These are phyloP conservation scores for Lasiommata megera DNA, from an alignment of 2,888 invertebrate species.

Conservation along the genomic window DNA sequence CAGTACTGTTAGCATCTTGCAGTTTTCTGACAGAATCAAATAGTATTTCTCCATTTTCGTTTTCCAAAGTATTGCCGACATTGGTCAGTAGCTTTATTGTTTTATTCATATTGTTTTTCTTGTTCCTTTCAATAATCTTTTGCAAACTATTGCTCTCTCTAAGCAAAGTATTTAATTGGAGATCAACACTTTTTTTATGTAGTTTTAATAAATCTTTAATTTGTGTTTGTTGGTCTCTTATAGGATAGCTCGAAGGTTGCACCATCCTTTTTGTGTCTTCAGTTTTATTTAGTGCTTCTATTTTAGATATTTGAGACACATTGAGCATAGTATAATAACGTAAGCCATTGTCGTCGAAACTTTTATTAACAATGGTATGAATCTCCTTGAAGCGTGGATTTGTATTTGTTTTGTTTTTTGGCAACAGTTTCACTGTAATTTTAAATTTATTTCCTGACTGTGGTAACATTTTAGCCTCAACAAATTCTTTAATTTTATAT, in stretches of 20 bases:
- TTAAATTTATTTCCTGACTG: constrained; percentile 49
- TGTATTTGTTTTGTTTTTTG: constrained; percentile 50
- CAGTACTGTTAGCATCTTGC: constrained; percentile 13
- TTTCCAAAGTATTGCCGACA: neutral
- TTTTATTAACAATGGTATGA: constrained; percentile 67
- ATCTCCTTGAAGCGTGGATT: constrained; percentile 63
- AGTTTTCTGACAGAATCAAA: constrained; percentile 18
- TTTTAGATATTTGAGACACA: constrained; percentile 64
- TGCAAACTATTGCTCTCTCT: constrained; percentile 52
- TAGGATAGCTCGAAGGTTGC: constrained; percentile 24
- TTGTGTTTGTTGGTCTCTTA: constrained; percentile 43
- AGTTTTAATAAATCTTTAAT: constrained; percentile 48
- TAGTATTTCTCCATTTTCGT: constrained; percentile 9
- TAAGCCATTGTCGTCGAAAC: constrained; percentile 59
- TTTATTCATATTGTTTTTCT: constrained; percentile 30
- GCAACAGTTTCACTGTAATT: constrained; percentile 62
- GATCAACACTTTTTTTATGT: constrained; percentile 53
- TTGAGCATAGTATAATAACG: constrained; percentile 60
- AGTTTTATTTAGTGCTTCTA: constrained; percentile 49
- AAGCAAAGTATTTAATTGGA: constrained; percentile 50
- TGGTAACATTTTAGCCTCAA: constrained; percentile 41
- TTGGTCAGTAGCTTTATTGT: constrained; percentile 12
- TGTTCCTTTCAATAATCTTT: constrained; percentile 31
- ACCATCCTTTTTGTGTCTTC: constrained; percentile 10
- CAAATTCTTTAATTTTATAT: constrained; percentile 43